These are phyloP conservation scores for Eidolon dupreanum DNA, from an alignment of 2,797 vertebrate species.

Conservation along the genomic window DNA sequence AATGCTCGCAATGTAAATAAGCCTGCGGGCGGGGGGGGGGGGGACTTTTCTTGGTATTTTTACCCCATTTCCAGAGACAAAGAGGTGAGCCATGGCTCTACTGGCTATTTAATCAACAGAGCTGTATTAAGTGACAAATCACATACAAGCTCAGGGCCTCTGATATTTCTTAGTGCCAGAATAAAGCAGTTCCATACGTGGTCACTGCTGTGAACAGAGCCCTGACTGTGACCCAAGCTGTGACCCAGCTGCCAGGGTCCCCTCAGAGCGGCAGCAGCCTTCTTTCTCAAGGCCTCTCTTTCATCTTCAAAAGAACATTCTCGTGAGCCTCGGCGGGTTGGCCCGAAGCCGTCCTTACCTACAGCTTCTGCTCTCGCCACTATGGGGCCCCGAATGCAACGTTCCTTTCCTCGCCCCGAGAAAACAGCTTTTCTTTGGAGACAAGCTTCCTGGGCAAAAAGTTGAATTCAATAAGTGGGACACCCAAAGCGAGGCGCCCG, in stretches of 20 bases:
- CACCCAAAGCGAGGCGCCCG: constrained; percentile 35
- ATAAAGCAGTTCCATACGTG: neutral
- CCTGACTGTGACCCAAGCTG: neutral
- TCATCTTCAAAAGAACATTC: neutral
- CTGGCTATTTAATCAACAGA: neutral
- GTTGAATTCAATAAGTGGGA: constrained; percentile 39
- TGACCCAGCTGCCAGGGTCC: neutral
- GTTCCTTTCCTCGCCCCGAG: constrained; percentile 38
- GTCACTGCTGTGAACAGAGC: neutral
- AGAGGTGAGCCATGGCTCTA: neutral
- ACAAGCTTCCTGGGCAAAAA: constrained; percentile 59
- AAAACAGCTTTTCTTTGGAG: constrained; percentile 68
- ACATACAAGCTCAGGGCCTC: neutral
- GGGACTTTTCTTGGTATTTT: neutral
- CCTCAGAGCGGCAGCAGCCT: neutral
- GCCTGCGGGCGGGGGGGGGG: neutral
- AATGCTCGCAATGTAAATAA: neutral
- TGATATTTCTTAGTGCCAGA: neutral
- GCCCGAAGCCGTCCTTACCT: neutral
- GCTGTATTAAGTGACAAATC: neutral
- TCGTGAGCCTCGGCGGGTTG: neutral
- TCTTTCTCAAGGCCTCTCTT: neutral
- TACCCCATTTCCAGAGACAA: neutral
- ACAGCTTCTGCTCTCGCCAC: neutral
- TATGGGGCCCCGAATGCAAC: constrained; percentile 2